A percentile compares a stretch with the other conserved stretches of the same genome.
Evolutionary conservation across 2,888 invertebrate species (phyloP).

Genomic region (Epistrophe eligans): DNA sequence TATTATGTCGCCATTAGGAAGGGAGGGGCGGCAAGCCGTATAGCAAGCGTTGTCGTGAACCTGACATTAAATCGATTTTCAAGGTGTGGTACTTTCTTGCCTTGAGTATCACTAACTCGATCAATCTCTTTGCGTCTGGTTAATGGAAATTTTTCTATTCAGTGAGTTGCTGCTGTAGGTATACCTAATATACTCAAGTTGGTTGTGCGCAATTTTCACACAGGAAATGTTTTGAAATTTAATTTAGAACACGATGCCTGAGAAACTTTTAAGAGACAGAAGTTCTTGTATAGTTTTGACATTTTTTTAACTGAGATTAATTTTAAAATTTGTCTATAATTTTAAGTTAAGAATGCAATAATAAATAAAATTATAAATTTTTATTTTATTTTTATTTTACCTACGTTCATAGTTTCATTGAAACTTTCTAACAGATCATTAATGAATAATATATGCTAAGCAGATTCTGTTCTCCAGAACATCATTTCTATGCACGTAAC

Average conservation of each 20-base stretch:
- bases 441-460: too few species aligned
- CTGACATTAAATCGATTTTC: conserved; percentile 71
- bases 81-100: conserved; percentile 65
- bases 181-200: not conserved
- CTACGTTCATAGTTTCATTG: too few species aligned
- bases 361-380: too few species aligned
- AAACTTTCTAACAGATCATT: too few species aligned
- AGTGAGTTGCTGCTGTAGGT: not conserved
- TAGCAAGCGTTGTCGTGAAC: conserved; percentile 51
- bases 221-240: conserved; percentile 11
- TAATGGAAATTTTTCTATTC: conserved; percentile 49
- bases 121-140: conserved; percentile 34
- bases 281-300: not conserved
- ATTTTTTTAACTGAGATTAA: not conserved
- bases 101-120: conserved; percentile 54
- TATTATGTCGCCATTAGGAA: conserved; percentile 8
- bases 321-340: not conserved
- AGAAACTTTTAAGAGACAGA: not conserved
- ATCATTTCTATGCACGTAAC: too few species aligned
- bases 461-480: too few species aligned
- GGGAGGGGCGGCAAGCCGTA: not conserved
- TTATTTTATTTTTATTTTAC: too few species aligned
- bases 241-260: not conserved
- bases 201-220: conserved; percentile 24
- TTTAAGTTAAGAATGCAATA: not conserved